Evolutionary conservation across 2,797 vertebrate species (phyloP), one percentile per base, ranked within the genome.

Genomic region (Eupleurogrammus muticus): DNA sequence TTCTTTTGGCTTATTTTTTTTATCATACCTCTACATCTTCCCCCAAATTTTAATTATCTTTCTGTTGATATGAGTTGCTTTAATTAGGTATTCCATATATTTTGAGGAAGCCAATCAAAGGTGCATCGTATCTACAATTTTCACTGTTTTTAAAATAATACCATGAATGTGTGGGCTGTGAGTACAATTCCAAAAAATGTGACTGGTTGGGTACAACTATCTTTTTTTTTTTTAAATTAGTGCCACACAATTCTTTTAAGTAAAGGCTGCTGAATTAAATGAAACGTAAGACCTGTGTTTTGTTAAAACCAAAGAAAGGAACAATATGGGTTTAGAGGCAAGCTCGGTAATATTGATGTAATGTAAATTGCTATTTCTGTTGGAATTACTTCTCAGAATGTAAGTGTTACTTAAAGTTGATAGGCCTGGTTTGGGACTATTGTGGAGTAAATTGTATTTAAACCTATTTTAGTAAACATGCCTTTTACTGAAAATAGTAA

Each of bases 391-490:
- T 49, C 10, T n/a, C 9, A 21, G 35, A 21, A 24, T 57, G 19
- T 3, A 14, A 11, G n/a, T 47, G 21, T 19, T 35, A 17, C 44
- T 38, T 9, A 28, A 7, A 28, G 9, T 36, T 16, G 49, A n/a
- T n/a, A 5, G 50, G 11, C 19, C 36, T 49, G 46, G 23, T 60
- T 70, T 76, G 32, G 46, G 16, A 46, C 6, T 16, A 19, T 20
- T 68, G 28, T 48, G 36, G 16, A 57, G 28, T 2, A 54, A 46
- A 46, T 69, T 34, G 21, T 21, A 53, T 16, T 57, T 9, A 40
- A 62, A 48, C 19, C 49, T 24, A 20, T 34, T 42, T 42, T 42
- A 42, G 38, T 40, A 14, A 14, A 40, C 12, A 5, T 13, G 12
- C 38, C 35, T 36, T 36, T 36, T 36, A 36, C 35, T 40, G 13